A percentile compares a stretch with the other conserved stretches of the same genome.
These are phyloP conservation scores for Ferrisia virgata DNA, from an alignment of 2,888 invertebrate genomes.

Conservation along the genomic window DNA sequence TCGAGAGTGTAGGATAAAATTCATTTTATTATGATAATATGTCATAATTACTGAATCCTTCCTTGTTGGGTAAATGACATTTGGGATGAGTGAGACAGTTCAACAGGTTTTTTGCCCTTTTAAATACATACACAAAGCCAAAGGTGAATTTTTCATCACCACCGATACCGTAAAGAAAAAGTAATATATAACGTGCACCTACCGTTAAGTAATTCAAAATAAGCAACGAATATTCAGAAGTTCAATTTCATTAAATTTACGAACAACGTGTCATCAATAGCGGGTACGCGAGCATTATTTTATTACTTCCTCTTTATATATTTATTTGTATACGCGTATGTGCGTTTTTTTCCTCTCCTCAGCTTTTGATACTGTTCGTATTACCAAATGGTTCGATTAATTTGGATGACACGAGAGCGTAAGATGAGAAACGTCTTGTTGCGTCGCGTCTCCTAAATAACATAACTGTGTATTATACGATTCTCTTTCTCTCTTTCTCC, in stretches of 20 bases:
- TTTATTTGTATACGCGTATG: background rate
- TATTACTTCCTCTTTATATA: conserved; percentile 33
- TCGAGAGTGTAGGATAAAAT: background rate
- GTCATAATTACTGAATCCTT: background rate
- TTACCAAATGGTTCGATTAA: conserved; percentile 24
- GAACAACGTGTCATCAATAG: conserved; percentile 6
- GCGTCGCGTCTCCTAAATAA: background rate
- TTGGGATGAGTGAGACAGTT: background rate
- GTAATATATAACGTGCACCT: background rate
- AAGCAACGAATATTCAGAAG: conserved; percentile 9
- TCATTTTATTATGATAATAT: background rate
- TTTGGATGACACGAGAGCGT: background rate
- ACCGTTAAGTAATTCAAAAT: conserved; percentile 34
- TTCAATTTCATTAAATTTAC: conserved; percentile 34
- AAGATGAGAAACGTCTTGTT: background rate
- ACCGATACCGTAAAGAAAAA: background rate
- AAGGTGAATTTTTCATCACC: conserved; percentile 7
- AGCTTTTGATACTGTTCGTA: conserved; percentile 9
- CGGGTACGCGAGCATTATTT: conserved; percentile 23
- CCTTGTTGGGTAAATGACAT: background rate
- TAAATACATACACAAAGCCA: background rate
- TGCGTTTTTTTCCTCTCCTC: background rate
- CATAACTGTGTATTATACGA: conserved; percentile 38
- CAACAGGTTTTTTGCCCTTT: background rate
- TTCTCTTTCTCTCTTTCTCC: background rate